Evolutionary conservation across 1,140 invertebrate genomes (phyloP).

Genomic region (Atta colombica): DNA sequence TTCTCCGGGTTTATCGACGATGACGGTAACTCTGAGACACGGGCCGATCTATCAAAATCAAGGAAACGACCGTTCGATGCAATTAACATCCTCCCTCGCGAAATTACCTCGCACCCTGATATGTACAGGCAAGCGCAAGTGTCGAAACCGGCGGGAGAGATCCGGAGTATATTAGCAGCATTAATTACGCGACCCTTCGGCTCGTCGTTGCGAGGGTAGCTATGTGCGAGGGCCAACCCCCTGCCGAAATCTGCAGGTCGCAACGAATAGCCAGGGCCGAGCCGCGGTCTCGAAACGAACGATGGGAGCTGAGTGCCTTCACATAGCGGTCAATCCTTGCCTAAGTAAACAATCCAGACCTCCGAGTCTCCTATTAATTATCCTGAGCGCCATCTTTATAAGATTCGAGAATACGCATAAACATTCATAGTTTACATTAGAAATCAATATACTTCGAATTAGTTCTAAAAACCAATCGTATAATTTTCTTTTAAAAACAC

Average conservation of each 20-base stretch:
- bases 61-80: slow-evolving; percentile 69
- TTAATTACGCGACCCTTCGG: slow-evolving; percentile 76
- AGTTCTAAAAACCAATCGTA: too few species aligned
- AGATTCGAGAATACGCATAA: not conserved
- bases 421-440: not conserved
- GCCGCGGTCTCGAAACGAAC: slow-evolving; percentile 45
- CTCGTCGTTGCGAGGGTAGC: slow-evolving; percentile 54
- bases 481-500: not conserved
- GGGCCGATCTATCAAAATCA: slow-evolving; percentile 70
- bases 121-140: slow-evolving; percentile 52
- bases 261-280: slow-evolving; percentile 60
- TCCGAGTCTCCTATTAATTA: slow-evolving; percentile 76
- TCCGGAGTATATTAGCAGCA: slow-evolving; percentile 74
- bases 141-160: slow-evolving; percentile 71
- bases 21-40: slow-evolving; percentile 34
- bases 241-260: slow-evolving; percentile 63
- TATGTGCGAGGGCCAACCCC: slow-evolving; percentile 42
- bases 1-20: slow-evolving; percentile 43
- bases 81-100: slow-evolving; percentile 70
- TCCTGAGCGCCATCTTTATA: slow-evolving; percentile 51
- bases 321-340: slow-evolving; percentile 75
- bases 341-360: slow-evolving; percentile 72
- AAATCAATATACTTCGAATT: not conserved
- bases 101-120: slow-evolving; percentile 62
- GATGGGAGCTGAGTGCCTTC: slow-evolving; percentile 71